These are phyloP conservation scores for Malthinus flaveolus DNA, from an alignment of 2,888 invertebrate genomes.

Conservation along the genomic window DNA sequence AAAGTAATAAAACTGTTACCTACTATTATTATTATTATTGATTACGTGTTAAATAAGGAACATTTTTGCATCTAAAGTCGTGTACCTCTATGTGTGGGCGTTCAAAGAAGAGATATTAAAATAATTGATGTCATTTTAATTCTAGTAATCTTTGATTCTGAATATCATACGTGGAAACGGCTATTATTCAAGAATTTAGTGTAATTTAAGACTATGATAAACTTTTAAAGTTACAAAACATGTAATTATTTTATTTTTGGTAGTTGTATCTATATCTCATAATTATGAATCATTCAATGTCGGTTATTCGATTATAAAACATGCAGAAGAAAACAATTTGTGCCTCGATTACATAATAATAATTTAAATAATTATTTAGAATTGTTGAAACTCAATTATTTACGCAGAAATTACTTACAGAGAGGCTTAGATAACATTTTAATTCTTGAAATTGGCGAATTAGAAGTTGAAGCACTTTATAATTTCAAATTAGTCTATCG, in stretches of 20 bases:
- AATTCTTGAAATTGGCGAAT: too few species aligned
- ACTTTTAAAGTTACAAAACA: constrained; percentile 21
- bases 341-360: too few species aligned
- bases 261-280: constrained; percentile 15
- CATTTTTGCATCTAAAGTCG: constrained; percentile 17
- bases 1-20: too few species aligned
- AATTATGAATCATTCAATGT: constrained; percentile 13
- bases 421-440: too few species aligned
- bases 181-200: constrained; percentile 34
- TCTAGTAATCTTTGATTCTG: constrained; percentile 37
- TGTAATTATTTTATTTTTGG: constrained; percentile 34
- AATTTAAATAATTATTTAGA: too few species aligned
- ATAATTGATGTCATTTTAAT: constrained; percentile 42
- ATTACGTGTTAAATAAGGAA: neutral
- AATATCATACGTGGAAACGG: constrained; percentile 27
- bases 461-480: too few species aligned
- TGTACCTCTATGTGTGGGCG: constrained; percentile 30
- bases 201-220: constrained; percentile 34
- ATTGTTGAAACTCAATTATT: too few species aligned
- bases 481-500: too few species aligned
- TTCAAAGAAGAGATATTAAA: constrained; percentile 34
- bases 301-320: neutral
- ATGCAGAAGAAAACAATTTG: too few species aligned
- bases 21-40: neutral
- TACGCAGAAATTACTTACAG: too few species aligned